Conservation (phyloP, 2,113 vertebrate species). For the Bubo blakistoni region DNA sequence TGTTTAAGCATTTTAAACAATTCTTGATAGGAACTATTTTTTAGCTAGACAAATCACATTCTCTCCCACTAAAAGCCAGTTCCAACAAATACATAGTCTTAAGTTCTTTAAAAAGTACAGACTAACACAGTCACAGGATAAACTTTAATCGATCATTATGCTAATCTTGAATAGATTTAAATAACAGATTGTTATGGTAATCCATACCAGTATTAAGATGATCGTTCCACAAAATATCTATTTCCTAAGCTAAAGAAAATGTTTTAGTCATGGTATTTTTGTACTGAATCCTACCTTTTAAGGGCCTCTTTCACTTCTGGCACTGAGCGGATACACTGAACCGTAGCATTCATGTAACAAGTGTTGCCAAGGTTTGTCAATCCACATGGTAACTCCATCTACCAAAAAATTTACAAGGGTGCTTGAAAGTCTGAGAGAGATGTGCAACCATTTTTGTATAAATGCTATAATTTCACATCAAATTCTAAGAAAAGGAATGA, state of each 20-base stretch:
- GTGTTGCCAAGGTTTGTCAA: slow-evolving; percentile 98
- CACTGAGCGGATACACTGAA: slow-evolving; percentile 98
- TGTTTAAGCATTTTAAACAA: background rate
- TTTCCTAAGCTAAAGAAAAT: background rate
- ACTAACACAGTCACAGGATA: background rate
- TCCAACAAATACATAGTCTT: background rate
- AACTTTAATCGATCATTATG: fast-evolving
- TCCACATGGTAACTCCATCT: slow-evolving; percentile 98
- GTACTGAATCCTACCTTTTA: slow-evolving; percentile 79
- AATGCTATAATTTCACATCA: background rate
- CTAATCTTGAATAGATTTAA: background rate
- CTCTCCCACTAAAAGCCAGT: background rate
- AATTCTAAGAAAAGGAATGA: background rate
- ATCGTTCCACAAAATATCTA: background rate
- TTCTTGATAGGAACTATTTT: background rate
- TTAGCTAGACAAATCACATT: background rate
- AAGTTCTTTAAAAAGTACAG: background rate
- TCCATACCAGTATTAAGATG: background rate
- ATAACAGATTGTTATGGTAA: background rate
- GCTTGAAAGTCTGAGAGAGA: background rate
- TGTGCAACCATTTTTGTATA: background rate
- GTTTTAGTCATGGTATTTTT: background rate
- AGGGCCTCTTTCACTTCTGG: slow-evolving; percentile 95
- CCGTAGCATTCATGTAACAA: slow-evolving; percentile 99
- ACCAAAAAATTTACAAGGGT: slow-evolving; percentile 16